These are phyloP conservation scores for Hystrix brachyura DNA, from an alignment of 2,113 vertebrate species.

Conservation along the genomic window DNA sequence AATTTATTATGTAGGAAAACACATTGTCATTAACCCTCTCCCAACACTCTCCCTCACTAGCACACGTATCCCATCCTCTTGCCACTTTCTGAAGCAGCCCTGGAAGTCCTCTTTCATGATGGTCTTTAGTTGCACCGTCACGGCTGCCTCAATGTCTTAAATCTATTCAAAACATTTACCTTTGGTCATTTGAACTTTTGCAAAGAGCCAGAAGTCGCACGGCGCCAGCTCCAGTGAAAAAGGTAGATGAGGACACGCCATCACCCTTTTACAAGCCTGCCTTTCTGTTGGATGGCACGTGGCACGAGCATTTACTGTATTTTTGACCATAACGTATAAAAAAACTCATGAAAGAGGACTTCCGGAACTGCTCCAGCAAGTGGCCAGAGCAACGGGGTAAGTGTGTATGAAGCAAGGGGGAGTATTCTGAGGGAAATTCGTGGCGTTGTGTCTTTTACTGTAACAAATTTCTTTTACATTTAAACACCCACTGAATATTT, in stretches of 20 bases:
- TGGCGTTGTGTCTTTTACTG: background rate
- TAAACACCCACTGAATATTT: background rate
- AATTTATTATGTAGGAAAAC: background rate
- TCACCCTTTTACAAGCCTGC: background rate
- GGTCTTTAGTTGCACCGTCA: background rate
- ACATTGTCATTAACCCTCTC: background rate
- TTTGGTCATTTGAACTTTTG: background rate
- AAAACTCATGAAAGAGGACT: background rate
- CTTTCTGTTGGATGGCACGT: background rate
- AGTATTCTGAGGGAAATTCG: background rate
- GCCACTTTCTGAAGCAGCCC: background rate
- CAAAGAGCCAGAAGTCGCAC: background rate
- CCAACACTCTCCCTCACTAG: background rate
- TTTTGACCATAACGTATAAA: background rate
- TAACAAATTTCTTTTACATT: background rate
- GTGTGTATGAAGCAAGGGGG: background rate
- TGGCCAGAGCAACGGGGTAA: background rate
- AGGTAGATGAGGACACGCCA: too few species aligned
- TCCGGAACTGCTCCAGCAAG: background rate
- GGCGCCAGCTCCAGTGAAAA: background rate
- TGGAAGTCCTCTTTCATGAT: background rate
- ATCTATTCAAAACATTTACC: background rate
- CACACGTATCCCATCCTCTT: background rate
- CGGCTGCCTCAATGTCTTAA: background rate
- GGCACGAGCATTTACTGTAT: background rate